Base-by-base conservation (phyloP, 1,140 invertebrate species). In the Zeugodacus cucurbitae region DNA sequence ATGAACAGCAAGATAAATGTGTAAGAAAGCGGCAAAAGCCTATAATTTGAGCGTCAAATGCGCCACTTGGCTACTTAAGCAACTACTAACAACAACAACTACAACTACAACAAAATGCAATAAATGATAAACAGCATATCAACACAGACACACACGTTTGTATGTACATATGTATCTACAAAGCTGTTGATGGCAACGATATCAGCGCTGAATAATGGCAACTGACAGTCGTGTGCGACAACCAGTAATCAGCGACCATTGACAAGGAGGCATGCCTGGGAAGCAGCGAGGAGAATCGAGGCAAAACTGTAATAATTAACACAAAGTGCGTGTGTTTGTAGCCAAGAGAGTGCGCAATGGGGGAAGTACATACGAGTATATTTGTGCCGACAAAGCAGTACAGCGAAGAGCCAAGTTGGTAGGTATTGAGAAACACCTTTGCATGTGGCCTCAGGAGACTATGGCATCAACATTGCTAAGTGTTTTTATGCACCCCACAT, bases 291-390 rank as follows among this genome's bases (percentile, higher is more conserved):
- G 74, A 48, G 74, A 48, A 82, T 82, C 44, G 41, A 82, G 74
- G 74, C 11, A 82, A 82, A 82, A 82, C 74, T 82, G 74, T 82
- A 82, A 82, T 82, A 82, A 82, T 82, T 82, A 82, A 82, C 41
- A 82, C 74, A 82, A 82, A 82, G 26, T 2, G 44, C 22, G 26
- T n/a, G 58, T n/a, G 10, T 32, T 29, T 17, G 22, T 26, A 82
- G 26, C n/a, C n/a, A n/a, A n/a, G n/a, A 74, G n/a, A 14, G 37
- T 41, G 14, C 34, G 20, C 34, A 82, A 48, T 6, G 34, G 41
- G 37, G 74, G n/a, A 82, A 26, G 11, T 62, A 26, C 6, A 10
- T 8, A 26, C 2, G 7, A 0, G 5, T 26, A 62, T 48, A 44
- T 54, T 54, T 11, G 7, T 48, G 41, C 74, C 74, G 74, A 82